Evolutionary conservation across 2,113 vertebrate genomes (phyloP).

Genomic region (Orycteropus afer): DNA sequence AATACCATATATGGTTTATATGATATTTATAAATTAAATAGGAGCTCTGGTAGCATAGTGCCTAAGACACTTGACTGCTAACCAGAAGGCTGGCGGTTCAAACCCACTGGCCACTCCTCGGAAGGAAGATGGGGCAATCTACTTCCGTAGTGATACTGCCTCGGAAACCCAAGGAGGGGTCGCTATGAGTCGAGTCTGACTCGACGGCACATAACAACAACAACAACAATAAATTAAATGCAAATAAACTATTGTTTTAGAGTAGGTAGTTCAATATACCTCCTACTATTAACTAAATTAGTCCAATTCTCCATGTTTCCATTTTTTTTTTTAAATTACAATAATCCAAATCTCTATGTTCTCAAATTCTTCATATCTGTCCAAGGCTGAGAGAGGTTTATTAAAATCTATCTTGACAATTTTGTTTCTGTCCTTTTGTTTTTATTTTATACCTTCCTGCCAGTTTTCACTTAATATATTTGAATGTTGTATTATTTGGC

Average conservation of each 20-base stretch:
- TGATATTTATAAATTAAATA: too few species aligned
- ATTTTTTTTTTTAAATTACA: constrained; percentile 53
- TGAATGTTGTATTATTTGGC: constrained; percentile 27
- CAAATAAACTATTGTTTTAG: not conserved
- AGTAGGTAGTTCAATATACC: not conserved
- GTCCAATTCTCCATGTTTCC: not conserved
- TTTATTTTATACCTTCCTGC: constrained; percentile 18
- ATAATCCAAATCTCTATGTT: not conserved
- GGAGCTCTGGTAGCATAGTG: too few species aligned
- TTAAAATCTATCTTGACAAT: constrained; percentile 9
- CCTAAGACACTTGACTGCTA: too few species aligned
- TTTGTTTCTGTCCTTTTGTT: constrained; percentile 20
- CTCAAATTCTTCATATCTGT: constrained; percentile 41
- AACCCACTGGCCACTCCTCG: too few species aligned
- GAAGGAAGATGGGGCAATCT: too few species aligned
- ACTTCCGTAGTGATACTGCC: too few species aligned
- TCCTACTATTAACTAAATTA: constrained; percentile 8
- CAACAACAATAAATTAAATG: too few species aligned
- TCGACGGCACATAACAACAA: too few species aligned
- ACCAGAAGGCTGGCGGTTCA: too few species aligned
- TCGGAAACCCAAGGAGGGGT: too few species aligned
- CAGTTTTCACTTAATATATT: constrained; percentile 11
- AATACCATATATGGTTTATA: not conserved
- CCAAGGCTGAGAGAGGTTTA: not conserved
- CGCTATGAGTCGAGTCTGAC: too few species aligned